Evolutionary conservation across 2,797 vertebrate genomes (phyloP), one percentile per base, ranked within the genome.

Genomic region (Scleropages formosus): DNA sequence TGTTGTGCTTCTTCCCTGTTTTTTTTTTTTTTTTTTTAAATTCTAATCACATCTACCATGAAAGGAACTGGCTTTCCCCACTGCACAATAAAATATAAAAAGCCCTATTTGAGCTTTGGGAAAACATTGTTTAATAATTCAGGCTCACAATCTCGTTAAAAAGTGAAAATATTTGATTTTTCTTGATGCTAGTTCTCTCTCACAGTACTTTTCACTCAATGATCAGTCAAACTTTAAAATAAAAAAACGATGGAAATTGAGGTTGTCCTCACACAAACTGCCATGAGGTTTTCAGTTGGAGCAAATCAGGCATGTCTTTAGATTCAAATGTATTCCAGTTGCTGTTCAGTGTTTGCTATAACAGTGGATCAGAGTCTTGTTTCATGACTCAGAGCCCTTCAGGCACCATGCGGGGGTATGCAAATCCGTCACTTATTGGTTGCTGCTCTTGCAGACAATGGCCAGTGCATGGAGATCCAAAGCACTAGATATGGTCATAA

Each of bases 21-120:
- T 69, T 12, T 53, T 49, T 20, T 12, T 53, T 49, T 20, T 24
- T 69, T 56, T 11, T 62, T 26, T 69, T n/a, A 47, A 20, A n/a
- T n/a, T 39, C 44, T 20, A 49, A 7, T 20, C 18, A 16, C 15
- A 69, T 26, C 47, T 69, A 53, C 16, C 47, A 49, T 69, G 49
- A 47, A 69, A 51, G 20, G 44, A 24, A 46, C 66, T 47, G n/a
- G 69, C 51, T 67, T 44, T 67, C 39, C 2, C 24, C 49, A 47
- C 66, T 47, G 49, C 9, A 58, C 69, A 58, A 56, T 58, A 11
- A 56, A 56, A 74, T 69, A 67, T 20, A 51, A 74, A 56, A 75
- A 61, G 56, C 26, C 10, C 9, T 69, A 47, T 1, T 22, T 20
- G 16, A 16, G 51, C 24, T 58, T 0, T 9, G 15, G 8, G 4